Evolutionary conservation across 92 coral and sea anemone genomes (phyloP).

Genomic region (Chrysogorgia sp.): DNA sequence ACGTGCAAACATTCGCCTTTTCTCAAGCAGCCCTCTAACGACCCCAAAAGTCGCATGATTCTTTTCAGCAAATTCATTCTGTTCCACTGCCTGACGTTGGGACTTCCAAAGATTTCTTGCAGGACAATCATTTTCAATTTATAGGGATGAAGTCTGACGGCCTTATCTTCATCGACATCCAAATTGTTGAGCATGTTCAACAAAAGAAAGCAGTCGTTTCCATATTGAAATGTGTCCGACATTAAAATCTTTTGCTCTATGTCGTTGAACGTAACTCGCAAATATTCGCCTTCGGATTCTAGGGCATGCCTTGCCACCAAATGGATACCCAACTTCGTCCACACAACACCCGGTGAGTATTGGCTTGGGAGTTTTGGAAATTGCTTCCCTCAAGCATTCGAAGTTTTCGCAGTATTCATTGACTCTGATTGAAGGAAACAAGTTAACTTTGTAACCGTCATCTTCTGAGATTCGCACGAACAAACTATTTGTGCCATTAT

Average conservation of each 20-base stretch:
- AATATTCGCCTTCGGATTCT: background rate
- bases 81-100: conserved; percentile 53
- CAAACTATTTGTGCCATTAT: background rate
- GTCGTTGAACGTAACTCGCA: conserved; percentile 15
- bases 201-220: background rate
- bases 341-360: background rate
- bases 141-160: background rate
- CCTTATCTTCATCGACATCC: background rate
- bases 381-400: background rate
- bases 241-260: conserved; percentile 5
- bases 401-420: conserved; percentile 17
- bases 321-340: conserved; percentile 4
- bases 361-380: background rate
- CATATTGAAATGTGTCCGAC: conserved; percentile 11
- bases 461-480: background rate
- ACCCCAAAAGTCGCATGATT: conserved; percentile 39
- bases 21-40: conserved; percentile 47
- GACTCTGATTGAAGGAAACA: conserved; percentile 16
- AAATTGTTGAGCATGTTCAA: background rate
- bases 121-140: conserved; percentile 3
- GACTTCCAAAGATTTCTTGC: conserved; percentile 57
- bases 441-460: background rate
- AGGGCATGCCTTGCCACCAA: conserved; percentile 5
- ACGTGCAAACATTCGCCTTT: conserved; percentile 9
- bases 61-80: conserved; percentile 43